phyloP scores from a whole-genome alignment of 2,113 vertebrate species.

The Hassar affinis region DNA sequence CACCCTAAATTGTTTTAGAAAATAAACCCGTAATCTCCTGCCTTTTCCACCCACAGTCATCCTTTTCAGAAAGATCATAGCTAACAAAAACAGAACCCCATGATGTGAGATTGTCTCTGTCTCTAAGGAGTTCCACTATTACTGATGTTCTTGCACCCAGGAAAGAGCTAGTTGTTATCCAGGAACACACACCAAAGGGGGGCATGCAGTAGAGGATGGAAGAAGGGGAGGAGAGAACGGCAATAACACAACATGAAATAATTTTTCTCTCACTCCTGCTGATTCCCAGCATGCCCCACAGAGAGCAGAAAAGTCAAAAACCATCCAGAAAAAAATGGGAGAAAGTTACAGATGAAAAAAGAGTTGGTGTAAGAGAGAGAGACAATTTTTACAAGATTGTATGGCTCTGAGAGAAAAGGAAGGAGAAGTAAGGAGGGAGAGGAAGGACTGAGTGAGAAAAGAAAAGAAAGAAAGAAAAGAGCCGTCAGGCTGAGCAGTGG shows the following conservation, averaged over 20 bases:
- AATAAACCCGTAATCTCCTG: background rate
- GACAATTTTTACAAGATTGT: background rate
- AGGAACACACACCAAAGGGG: conserved; percentile 18
- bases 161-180: conserved; percentile 42
- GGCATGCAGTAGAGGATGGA: background rate
- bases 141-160: conserved; percentile 54
- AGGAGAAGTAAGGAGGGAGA: conserved; percentile 1
- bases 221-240: conserved; percentile 19
- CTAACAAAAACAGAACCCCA: conserved; percentile 24
- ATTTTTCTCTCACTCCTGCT: conserved; percentile 31
- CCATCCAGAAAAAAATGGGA: background rate
- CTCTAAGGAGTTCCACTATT: conserved; percentile 13
- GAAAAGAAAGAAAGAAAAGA: background rate
- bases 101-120: background rate
- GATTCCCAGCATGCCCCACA: background rate
- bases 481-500: background rate
- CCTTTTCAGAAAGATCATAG: conserved; percentile 6
- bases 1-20: background rate
- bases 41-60: background rate
- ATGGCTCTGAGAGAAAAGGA: background rate
- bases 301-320: conserved; percentile 10
- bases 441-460: conserved; percentile 13
- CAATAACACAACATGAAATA: conserved; percentile 62
- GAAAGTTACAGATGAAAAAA: background rate
- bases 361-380: background rate